Base-by-base conservation (phyloP, 2,888 invertebrate genomes). In the Agonopterix subpropinquella region DNA sequence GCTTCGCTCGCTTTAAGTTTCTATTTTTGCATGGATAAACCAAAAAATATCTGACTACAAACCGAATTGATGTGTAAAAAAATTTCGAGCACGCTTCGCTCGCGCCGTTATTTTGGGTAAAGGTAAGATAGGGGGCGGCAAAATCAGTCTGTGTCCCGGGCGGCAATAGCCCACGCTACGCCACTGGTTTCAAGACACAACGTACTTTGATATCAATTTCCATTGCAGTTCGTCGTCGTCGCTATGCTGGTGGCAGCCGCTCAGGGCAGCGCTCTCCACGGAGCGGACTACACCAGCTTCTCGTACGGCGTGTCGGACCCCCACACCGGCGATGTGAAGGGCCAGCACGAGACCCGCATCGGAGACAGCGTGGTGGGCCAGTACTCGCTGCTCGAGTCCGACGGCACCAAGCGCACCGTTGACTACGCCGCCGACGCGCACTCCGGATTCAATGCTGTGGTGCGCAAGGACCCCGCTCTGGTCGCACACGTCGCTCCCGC, bases 401-500 rank as follows among this genome's bases (percentile, higher is more conserved):
- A 92, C 65, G 92, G 92, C 60, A 90, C 90, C 49, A 90, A 89
- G 69, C 90, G 92, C 57, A 91, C 90, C 36, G 92, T 92, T 0
- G 92, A 92, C 73, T 90, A 90, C 75, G 73, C 73, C 45, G 78
- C 82, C 51, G 80, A 83, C 53, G 69, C 76, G 11, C 56, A 77
- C 53, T 72, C 77, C 55, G 82, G 84, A 47, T 84, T 83, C 68
- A 83, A 80, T 64, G 83, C 85, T 41, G 75, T 82, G 36, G 85
- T 85, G 2, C 74, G 72, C 55, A 77, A 74, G 55, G 78, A 77
- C 54, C 62, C 61, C 42, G 62, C 70, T 44, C 64, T 65, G 37
- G 59, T 69, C 50, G 70, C 68, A 43, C 70, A 73, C 49, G 64
- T 67, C 47, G 70, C 75, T 41, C 70, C 67, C 46, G 61, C 75